phyloP scores from a whole-genome alignment of 2,113 vertebrate genomes.

The Sinocyclocheilus grahami region DNA sequence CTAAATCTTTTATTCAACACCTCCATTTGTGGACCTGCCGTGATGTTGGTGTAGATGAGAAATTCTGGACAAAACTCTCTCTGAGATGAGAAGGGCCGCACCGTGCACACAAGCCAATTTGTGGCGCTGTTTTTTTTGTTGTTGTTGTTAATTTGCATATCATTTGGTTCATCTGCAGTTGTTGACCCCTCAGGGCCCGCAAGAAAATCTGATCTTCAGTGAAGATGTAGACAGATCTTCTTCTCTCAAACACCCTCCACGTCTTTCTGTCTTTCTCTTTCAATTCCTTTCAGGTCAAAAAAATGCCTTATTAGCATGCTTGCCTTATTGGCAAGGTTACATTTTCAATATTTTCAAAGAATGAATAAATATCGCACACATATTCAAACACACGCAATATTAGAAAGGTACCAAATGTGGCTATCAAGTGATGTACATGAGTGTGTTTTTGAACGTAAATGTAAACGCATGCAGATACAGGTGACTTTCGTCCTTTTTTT shows the following conservation, averaged over 20 bases:
- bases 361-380: not conserved
- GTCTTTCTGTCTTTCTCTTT: slow-evolving; percentile 24
- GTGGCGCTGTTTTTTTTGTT: slow-evolving; percentile 60
- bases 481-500: not conserved
- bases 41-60: slow-evolving; percentile 6
- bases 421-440: not conserved
- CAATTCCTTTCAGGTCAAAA: not conserved
- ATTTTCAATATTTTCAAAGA: not conserved
- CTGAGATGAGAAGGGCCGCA: slow-evolving; percentile 71
- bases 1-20: slow-evolving; percentile 14
- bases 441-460: not conserved
- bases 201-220: slow-evolving; percentile 79
- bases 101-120: slow-evolving; percentile 72
- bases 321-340: not conserved
- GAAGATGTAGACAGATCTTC: slow-evolving; percentile 76
- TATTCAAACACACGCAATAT: not conserved
- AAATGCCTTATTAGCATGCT: not conserved
- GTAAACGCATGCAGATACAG: not conserved
- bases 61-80: slow-evolving; percentile 42
- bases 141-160: no score
- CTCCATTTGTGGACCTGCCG: not conserved
- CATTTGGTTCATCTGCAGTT: slow-evolving; percentile 81
- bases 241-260: slow-evolving; percentile 43
- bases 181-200: slow-evolving; percentile 79
- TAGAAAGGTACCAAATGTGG: not conserved